Evolutionary conservation across 2,113 vertebrate species (phyloP).

Genomic region (Dromiciops gliroides): DNA sequence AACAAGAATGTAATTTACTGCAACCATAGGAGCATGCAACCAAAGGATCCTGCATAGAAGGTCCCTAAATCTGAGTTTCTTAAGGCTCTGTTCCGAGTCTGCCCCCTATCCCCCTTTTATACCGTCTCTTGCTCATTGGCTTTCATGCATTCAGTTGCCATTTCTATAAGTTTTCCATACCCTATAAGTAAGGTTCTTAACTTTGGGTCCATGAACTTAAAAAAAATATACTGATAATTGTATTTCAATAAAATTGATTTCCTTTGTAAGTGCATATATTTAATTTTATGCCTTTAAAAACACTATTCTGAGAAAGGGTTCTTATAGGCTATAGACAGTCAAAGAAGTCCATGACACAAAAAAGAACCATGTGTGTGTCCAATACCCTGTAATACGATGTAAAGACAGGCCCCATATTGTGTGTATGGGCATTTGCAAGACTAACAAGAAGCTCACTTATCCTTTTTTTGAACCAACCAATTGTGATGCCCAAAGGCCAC

Average conservation of each 20-base stretch:
- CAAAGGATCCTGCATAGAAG: not conserved
- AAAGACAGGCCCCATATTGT: not conserved
- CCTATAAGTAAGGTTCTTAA: not conserved
- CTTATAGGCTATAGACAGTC: not conserved
- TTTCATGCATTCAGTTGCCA: not conserved
- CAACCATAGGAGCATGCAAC: fast-evolving
- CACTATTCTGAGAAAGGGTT: not conserved
- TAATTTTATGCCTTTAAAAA: not conserved
- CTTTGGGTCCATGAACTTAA: not conserved
- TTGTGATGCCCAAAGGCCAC: not conserved
- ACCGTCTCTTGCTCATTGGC: not conserved
- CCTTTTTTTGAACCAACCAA: not conserved
- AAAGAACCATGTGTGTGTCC: not conserved
- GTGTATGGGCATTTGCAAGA: not conserved
- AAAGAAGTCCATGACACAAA: not conserved
- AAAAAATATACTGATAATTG: not conserved
- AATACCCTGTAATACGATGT: not conserved
- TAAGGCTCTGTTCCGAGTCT: not conserved
- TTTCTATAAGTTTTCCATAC: not conserved
- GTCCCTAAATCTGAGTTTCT: not conserved
- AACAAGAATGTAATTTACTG: not conserved
- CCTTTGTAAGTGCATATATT: not conserved
- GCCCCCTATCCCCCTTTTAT: not conserved
- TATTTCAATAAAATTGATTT: not conserved
- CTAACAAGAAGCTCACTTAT: not conserved